phyloP scores from a whole-genome alignment of 2,888 invertebrate genomes.

The Dascillus cervinus region DNA sequence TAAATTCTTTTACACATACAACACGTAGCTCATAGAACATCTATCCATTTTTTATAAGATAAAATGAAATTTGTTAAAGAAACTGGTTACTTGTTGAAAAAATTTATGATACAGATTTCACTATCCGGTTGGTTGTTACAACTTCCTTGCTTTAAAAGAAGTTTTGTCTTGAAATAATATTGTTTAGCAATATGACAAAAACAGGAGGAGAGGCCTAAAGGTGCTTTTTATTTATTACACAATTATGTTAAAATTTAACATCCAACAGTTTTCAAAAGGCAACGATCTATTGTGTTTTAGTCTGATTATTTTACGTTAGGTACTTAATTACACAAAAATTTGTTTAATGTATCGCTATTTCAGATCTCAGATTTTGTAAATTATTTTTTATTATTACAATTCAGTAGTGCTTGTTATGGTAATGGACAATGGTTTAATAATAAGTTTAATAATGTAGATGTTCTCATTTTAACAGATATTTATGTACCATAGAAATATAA shows the following conservation, averaged over 20 bases:
- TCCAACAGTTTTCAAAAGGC: too few species aligned
- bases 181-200: too few species aligned
- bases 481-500: constrained; percentile 33
- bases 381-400: constrained; percentile 28
- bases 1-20: too few species aligned
- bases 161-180: too few species aligned
- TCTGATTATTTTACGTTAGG: constrained; percentile 29
- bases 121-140: too few species aligned
- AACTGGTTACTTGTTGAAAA: too few species aligned
- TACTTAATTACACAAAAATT: constrained; percentile 30
- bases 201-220: constrained; percentile 12
- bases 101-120: constrained; percentile 12
- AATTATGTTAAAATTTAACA: too few species aligned
- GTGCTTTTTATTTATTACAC: constrained; percentile 14
- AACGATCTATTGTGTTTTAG: too few species aligned
- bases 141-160: too few species aligned
- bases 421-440: constrained; percentile 39
- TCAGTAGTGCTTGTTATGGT: constrained; percentile 38
- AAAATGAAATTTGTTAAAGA: too few species aligned
- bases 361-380: constrained; percentile 35
- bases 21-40: too few species aligned
- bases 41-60: too few species aligned
- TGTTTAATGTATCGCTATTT: constrained; percentile 20
- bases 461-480: constrained; percentile 35
- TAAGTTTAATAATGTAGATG: constrained; percentile 32